Conservation (phyloP, 2,888 invertebrate species). For the Nemoura dubitans region DNA sequence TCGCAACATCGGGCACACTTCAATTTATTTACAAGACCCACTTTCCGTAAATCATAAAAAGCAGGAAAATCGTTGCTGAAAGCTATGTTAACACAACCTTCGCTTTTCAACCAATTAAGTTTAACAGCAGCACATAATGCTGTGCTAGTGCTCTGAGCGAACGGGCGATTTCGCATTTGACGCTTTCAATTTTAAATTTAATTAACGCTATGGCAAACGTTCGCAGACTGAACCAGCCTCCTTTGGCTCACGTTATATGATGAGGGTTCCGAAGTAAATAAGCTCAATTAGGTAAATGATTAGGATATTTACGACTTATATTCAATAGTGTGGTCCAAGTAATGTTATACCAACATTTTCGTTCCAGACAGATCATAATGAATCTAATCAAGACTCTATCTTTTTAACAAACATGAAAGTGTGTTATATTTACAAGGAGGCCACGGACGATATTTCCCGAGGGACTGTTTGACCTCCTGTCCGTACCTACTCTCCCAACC, state of each 20-base stretch:
- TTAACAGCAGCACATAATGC: too few species aligned
- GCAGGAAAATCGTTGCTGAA: not conserved
- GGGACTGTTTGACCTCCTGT: not conserved
- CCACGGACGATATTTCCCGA: not conserved
- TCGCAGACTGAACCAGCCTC: too few species aligned
- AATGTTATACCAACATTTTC: too few species aligned
- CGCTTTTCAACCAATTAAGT: not conserved
- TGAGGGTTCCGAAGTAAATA: too few species aligned
- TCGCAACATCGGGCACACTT: not conserved
- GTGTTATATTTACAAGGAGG: not conserved
- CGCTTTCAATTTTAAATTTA: too few species aligned
- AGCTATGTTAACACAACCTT: not conserved
- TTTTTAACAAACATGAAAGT: not conserved
- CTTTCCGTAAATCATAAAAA: slow-evolving; percentile 12
- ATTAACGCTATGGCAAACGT: too few species aligned
- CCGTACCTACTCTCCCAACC: not conserved
- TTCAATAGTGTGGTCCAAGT: too few species aligned
- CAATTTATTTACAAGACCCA: not conserved
- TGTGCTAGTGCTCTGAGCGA: too few species aligned
- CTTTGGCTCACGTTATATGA: too few species aligned
- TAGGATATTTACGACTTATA: too few species aligned
- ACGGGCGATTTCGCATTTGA: too few species aligned
- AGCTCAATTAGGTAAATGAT: too few species aligned
- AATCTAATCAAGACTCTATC: not conserved
- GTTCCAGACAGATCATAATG: not conserved